Base-by-base conservation (phyloP, 2,888 invertebrate species). In the Drosophila neutralis region DNA sequence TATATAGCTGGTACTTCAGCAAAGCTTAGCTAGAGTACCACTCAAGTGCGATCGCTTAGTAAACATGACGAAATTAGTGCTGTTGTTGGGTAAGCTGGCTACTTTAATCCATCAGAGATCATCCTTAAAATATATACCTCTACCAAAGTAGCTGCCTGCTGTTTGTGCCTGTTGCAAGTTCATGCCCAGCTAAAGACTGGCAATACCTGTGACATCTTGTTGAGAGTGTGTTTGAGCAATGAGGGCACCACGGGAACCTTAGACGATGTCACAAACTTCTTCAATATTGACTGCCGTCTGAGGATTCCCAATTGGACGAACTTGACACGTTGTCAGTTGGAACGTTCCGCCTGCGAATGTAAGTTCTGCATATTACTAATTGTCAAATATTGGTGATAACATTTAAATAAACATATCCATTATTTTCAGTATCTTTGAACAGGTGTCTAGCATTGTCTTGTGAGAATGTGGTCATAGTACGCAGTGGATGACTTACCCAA, bases 251-350 rank as follows among this genome's bases (percentile, higher is more conserved):
- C 58, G 18, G 85, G 85, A 53, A 29, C 35, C n/a, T 18, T 54
- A 1, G 82, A 87, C 42, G 82, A 72, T 38, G 42, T 78, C 1
- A 70, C 69, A 1, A 59, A 21, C 15, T 4, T 33, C 2, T 38
- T 80, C 2, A 90, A 87, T 42, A 11, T 3, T 2, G 21, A 48
- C 10, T 90, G 89, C n/a, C 64, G 82, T 0, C 10, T 0, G 0
- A 1, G 2, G 0, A 7, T 15, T 15, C 18, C 27, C 2, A 53
- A 13, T 8, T 90, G 90, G 90, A 67, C 35, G 0, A 48, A 71
- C 48, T 40, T 90, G 0, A 31, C 76, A 2, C 82, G 75, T 2
- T 87, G 89, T 33, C 67, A 90, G 35, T 15, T 87, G 57, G 38
- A 71, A 13, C 31, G 51, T 0, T 82, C 69, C 6, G 52, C 62